Conservation (phyloP, 2,797 vertebrate genomes). For the Smutsia temminckii region DNA sequence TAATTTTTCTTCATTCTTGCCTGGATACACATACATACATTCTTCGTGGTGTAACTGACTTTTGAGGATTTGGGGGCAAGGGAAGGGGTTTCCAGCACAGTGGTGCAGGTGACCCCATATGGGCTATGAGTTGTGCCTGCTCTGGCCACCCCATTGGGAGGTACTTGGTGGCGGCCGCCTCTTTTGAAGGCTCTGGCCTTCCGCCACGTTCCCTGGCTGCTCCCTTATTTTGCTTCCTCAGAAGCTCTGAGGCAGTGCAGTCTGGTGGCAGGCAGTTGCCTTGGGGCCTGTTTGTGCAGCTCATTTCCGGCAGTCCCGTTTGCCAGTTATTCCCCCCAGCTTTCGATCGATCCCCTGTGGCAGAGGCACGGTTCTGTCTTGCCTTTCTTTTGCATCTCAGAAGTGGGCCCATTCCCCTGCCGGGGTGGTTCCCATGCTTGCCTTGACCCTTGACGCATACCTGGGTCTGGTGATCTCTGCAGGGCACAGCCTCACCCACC, state of each 20-base stretch:
- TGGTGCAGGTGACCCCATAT: no score
- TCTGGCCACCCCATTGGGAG: neutral
- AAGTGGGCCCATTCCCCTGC: neutral
- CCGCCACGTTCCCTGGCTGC: fast-evolving
- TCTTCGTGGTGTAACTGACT: neutral
- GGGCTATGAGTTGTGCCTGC: neutral
- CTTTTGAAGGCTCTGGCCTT: neutral
- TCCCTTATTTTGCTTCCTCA: neutral
- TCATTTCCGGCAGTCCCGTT: constrained; percentile 18
- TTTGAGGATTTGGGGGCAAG: neutral
- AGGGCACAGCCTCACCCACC: neutral
- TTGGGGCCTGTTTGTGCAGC: constrained; percentile 35
- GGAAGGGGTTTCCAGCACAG: neutral
- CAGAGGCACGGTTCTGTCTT: neutral
- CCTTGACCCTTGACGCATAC: neutral
- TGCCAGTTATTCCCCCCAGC: neutral
- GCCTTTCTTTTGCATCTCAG: neutral
- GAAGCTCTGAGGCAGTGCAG: neutral
- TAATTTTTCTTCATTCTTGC: neutral
- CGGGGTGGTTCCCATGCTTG: neutral
- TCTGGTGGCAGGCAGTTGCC: constrained; percentile 12
- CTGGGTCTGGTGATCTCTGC: neutral
- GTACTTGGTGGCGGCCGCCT: neutral
- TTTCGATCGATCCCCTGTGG: constrained; percentile 51
- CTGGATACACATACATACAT: neutral